Percentiles rank a stretch among this genome's conserved stretches.
Conservation (phyloP, 1,140 invertebrate species). For the Dryas iulia region DNA sequence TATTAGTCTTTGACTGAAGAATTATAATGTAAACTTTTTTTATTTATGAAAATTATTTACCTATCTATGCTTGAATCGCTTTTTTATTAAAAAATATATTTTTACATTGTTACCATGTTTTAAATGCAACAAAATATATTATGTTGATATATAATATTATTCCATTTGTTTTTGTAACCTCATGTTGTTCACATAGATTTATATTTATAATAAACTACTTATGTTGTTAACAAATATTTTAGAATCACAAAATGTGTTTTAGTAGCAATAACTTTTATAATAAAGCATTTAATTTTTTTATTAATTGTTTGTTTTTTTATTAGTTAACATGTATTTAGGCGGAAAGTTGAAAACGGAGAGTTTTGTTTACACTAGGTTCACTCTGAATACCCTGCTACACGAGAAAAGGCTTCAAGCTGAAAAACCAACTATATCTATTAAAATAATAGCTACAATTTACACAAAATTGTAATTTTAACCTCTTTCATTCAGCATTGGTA, state of each 20-base stretch:
- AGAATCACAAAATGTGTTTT: background rate
- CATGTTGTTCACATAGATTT: background rate
- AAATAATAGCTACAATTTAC: too few species aligned
- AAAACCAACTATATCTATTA: too few species aligned
- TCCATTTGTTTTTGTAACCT: background rate
- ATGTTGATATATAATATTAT: background rate
- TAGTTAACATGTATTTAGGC: too few species aligned
- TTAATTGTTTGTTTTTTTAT: constrained; percentile 1
- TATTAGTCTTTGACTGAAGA: too few species aligned
- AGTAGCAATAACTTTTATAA: background rate
- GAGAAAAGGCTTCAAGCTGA: too few species aligned
- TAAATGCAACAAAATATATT: background rate
- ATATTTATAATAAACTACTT: background rate
- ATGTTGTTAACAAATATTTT: constrained; percentile 17
- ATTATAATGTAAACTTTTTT: too few species aligned
- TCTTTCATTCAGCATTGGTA: too few species aligned
- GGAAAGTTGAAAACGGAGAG: too few species aligned
- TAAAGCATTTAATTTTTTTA: constrained; percentile 6
- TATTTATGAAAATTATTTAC: background rate
- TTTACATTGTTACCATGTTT: background rate
- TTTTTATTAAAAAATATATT: background rate
- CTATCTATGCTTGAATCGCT: too few species aligned
- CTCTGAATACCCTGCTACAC: too few species aligned
- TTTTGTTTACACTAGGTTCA: too few species aligned
- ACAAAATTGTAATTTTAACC: too few species aligned